Base-by-base conservation (phyloP, 92 coral and sea anemone genomes). In the Epizoanthus illoricatus region DNA sequence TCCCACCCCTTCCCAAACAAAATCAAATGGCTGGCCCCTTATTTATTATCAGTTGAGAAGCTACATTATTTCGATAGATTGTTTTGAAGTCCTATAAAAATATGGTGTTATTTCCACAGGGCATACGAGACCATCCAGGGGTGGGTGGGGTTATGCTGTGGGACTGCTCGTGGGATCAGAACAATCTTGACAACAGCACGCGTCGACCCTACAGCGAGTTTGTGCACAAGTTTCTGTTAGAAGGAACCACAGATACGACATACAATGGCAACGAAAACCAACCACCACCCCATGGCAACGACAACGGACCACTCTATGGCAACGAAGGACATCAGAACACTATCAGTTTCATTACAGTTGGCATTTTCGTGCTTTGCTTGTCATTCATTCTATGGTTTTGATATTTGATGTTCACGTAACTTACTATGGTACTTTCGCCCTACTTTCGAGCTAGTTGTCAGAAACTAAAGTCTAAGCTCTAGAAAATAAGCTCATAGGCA, bases 71-170 rank as follows among this genome's bases (percentile, higher is more conserved):
- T 28, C 49, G 49, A 43, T 43, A 7, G 8, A 66, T 40, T 18
- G 55, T 5, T 69, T 18, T 21, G 20, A 42, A 18, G 5, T 41
- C 11, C 5, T 18, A 71, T 16, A 49, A 52, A 42, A 3, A 28
- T 1, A 71, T 43, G 33, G 58, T 1, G 19, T 39, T 74, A 4
- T 15, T 74, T 9, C 18, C 57, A 42, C 81, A 75, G 81, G 42
- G 56, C 33, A 11, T 75, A 60, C 81, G 81, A 17, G 15, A 59
- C 56, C 69, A 7, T 40, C 33, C 69, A 15, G 81, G 69, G 21
- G 56, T 75, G 81, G 81, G 81, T 33, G 81, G 81, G 43, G 69
- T 75, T 28, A 75, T 75, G 81, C 64, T 75, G 68, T 75, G 81
- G 81, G 81, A 75, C 69, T 75, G 81, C n/a, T 75, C 81, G 33